phyloP scores from a whole-genome alignment of 2,113 vertebrate species.

The Anas platyrhynchos region DNA sequence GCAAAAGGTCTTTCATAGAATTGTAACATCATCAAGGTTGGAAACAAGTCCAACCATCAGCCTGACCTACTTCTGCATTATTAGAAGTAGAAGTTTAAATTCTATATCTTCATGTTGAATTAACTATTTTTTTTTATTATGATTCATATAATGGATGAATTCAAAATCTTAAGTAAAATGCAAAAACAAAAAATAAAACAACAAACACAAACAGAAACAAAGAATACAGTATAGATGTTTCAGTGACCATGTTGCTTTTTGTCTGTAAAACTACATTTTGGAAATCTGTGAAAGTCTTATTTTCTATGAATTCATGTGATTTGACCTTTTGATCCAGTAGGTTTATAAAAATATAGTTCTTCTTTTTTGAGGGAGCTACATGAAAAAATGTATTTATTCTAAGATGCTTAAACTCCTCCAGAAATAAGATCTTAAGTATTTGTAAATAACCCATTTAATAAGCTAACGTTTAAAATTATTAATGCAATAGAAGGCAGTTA shows the following conservation, averaged over 20 bases:
- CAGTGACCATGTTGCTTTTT: background rate
- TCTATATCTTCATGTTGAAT: background rate
- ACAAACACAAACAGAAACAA: background rate
- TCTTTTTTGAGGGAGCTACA: background rate
- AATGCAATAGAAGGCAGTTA: background rate
- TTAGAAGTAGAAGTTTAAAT: background rate
- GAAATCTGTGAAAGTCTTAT: background rate
- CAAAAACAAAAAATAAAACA: background rate
- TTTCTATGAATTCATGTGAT: background rate
- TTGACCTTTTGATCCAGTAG: background rate
- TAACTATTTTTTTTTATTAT: background rate
- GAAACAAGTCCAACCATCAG: too few species aligned
- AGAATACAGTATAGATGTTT: background rate
- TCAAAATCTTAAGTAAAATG: background rate
- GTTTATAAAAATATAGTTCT: background rate
- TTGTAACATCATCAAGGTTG: too few species aligned
- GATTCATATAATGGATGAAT: background rate
- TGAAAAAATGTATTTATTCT: background rate
- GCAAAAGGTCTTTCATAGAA: background rate
- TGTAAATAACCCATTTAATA: background rate
- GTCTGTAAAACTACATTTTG: background rate
- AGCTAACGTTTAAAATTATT: background rate
- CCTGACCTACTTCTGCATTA: too few species aligned
- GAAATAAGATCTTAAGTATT: background rate
- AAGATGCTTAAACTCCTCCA: background rate